Evolutionary conservation across 1,140 invertebrate genomes (phyloP), one percentile per base, ranked within the genome.

Genomic region (Hyles euphorbiae): DNA sequence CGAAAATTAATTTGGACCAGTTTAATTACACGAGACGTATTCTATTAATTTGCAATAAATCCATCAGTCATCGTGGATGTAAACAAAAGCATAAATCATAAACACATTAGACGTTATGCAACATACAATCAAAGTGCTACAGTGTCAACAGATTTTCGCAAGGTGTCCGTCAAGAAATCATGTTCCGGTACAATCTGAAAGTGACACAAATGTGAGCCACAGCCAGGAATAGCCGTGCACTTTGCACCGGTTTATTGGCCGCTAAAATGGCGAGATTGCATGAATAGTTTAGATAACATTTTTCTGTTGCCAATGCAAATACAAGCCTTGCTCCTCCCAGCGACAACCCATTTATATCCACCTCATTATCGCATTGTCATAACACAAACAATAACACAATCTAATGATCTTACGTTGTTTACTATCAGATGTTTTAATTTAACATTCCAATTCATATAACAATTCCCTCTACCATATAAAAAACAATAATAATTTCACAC

Each of bases 221-320:
- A 47, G 54, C 56, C 48, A 59, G 58, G 58, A 68, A 68, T 68
- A 68, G 67, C 65, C 51, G 59, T 63, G 67, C 62, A 68, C 62
- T 60, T 62, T 60, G 62, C 57, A 60, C 60, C 22, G 60, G 62
- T 68, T 56, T 59, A 61, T 61, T 58, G 43, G 56, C 50, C 11
- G 49, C 45, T 48, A 22, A 22, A 48, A 48, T 11, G 46, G n/a
- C 12, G 2, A 7, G 46, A 22, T 11, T n/a, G 46, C 5, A 48
- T 40, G 36, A 40, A 40, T 40, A 40, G 1, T 40, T 40, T 40
- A 40, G 36, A 40, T 40, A 5, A 40, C 36, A 40, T 40, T 40
- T 40, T 40, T 40, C 36, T 40, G 36, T 22, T 22, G 22, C 22
- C 22, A 22, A 22, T 22, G 22, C 22, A 22, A 22, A 22, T 22